Percentiles rank a stretch among this genome's conserved stretches.
Conservation (phyloP, 2,113 vertebrate species). For the Forbesichthys papilliferus region DNA sequence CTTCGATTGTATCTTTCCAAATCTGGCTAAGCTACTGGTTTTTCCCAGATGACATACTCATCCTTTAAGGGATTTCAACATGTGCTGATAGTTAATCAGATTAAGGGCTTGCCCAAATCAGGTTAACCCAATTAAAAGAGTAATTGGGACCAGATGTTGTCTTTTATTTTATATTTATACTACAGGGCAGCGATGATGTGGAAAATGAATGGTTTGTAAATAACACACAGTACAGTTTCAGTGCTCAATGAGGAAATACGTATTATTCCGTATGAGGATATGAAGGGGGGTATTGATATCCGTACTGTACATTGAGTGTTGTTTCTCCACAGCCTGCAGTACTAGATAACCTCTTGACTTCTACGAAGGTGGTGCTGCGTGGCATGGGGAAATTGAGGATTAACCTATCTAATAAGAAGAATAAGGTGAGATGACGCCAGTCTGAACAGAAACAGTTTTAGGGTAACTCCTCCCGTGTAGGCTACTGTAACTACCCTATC, state of each 20-base stretch:
- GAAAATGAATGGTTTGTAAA: too few species aligned
- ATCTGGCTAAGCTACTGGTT: too few species aligned
- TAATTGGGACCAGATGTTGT: too few species aligned
- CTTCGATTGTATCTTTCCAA: too few species aligned
- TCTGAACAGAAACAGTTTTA: not conserved
- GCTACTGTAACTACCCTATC: not conserved
- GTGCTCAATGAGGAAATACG: not conserved
- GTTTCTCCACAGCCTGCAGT: conserved; percentile 66
- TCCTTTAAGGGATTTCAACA: too few species aligned
- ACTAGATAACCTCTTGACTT: conserved; percentile 78
- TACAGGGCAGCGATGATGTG: too few species aligned
- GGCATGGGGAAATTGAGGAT: conserved; percentile 79
- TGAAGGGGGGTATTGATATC: not conserved
- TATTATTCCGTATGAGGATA: not conserved
- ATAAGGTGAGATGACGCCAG: conserved; percentile 62
- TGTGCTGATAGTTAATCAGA: too few species aligned
- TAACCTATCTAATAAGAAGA: conserved; percentile 75
- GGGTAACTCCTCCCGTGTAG: not conserved
- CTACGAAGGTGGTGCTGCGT: conserved; percentile 79
- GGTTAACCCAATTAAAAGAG: too few species aligned
- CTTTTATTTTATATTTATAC: too few species aligned
- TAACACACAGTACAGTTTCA: too few species aligned
- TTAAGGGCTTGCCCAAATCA: too few species aligned
- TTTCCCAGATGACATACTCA: too few species aligned
- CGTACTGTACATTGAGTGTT: not conserved